Conservation (phyloP, 1,140 invertebrate genomes). For the Asobara japonica region DNA sequence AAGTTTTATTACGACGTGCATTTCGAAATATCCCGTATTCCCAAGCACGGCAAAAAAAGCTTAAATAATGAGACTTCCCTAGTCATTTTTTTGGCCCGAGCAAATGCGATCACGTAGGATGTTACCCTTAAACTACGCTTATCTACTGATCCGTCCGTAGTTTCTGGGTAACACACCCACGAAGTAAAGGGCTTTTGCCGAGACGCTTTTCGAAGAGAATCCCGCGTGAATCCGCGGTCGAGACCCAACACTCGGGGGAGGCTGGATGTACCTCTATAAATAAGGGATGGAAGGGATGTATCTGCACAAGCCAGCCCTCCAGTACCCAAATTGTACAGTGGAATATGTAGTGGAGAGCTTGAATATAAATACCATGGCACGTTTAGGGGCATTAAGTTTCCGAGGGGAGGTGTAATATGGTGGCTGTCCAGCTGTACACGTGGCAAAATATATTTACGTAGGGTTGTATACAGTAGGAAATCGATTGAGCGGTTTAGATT, state of each 20-base stretch:
- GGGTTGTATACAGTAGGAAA: constrained; percentile 18
- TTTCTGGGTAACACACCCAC: not conserved
- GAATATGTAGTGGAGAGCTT: constrained; percentile 31
- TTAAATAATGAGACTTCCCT: too few relatives aligned
- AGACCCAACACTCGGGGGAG: not conserved
- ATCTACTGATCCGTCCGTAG: not conserved
- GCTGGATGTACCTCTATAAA: constrained; percentile 37
- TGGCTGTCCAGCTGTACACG: constrained; percentile 38
- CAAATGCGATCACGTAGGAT: not conserved
- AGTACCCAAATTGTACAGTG: constrained; percentile 31
- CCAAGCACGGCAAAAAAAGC: too few relatives aligned
- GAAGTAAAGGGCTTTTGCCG: not conserved
- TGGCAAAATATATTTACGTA: constrained; percentile 34
- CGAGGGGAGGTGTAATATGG: constrained; percentile 41
- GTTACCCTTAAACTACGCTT: not conserved
- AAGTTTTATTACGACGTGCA: too few relatives aligned
- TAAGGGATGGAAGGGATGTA: constrained; percentile 40
- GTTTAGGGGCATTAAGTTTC: constrained; percentile 44
- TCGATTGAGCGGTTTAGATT: constrained; percentile 33
- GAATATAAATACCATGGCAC: constrained; percentile 41
- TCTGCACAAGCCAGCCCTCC: constrained; percentile 5
- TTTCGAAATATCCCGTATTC: too few relatives aligned
- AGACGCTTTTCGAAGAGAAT: not conserved
- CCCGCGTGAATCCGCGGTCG: constrained; percentile 9
- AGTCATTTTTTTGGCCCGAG: too few relatives aligned